Conservation (phyloP, 2,888 invertebrate species). For the Lycia hirtaria region DNA sequence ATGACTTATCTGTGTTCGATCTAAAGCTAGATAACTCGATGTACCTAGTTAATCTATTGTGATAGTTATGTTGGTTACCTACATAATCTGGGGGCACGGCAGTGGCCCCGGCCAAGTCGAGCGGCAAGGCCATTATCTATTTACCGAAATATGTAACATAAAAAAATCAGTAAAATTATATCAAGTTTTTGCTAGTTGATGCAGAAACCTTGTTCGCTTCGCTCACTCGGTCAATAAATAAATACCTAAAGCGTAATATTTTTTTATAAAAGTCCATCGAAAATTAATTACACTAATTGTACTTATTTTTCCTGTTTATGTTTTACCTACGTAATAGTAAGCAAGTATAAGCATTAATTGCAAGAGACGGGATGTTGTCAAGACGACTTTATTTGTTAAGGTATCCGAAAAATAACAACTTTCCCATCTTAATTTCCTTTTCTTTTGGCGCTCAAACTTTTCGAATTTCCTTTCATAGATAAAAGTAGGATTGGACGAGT, state of each 20-base stretch:
- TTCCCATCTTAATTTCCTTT: conserved; percentile 17
- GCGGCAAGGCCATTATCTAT: no score
- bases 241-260: no score
- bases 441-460: conserved; percentile 25
- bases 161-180: no score
- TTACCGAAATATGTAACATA: no score
- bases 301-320: conserved; percentile 4
- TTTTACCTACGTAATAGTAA: no score
- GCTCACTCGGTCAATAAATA: no score
- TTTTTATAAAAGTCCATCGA: no score
- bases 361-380: background rate
- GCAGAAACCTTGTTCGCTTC: no score
- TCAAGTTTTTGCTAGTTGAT: no score
- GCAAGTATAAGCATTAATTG: background rate
- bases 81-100: no score
- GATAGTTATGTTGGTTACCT: no score
- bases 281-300: conserved; percentile 6
- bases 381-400: background rate
- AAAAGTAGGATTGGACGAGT: conserved; percentile 2
- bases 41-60: conserved; percentile 38
- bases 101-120: no score
- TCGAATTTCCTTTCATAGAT: conserved; percentile 30
- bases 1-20: conserved; percentile 18
- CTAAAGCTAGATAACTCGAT: conserved; percentile 22
- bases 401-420: conserved; percentile 2